These are phyloP conservation scores for Leucopsar rothschildi DNA, from an alignment of 2,113 vertebrate genomes.

Conservation along the genomic window DNA sequence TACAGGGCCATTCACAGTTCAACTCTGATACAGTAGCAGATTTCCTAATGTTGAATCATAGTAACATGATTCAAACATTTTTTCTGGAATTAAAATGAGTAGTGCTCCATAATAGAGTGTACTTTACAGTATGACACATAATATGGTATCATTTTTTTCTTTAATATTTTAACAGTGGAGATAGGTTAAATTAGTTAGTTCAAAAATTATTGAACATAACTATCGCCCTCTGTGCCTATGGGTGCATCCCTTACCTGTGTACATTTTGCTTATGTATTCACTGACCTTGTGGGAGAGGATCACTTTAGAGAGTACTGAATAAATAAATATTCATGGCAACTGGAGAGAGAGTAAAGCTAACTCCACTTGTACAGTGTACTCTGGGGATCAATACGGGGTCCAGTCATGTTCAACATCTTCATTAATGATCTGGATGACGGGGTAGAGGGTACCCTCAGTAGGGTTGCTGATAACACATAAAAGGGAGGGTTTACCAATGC, in stretches of 20 bases:
- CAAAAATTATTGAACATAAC: neutral
- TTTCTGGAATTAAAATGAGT: neutral
- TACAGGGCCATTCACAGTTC: neutral
- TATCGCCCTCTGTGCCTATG: neutral
- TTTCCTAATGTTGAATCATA: neutral
- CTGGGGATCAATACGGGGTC: neutral
- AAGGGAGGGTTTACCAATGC: accelerated
- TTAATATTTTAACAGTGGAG: neutral
- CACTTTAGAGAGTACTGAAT: neutral
- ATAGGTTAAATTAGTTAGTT: neutral
- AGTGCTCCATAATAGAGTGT: neutral
- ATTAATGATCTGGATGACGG: neutral
- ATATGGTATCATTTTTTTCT: neutral
- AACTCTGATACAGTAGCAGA: neutral
- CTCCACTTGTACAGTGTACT: neutral
- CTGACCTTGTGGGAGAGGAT: neutral
- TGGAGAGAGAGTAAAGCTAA: neutral
- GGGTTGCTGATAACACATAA: neutral
- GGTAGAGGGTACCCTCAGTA: neutral
- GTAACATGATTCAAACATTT: neutral
- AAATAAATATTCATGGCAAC: neutral
- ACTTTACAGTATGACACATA: neutral
- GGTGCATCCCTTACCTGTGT: no score
- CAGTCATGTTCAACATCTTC: neutral
- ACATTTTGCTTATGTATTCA: neutral